phyloP scores from a whole-genome alignment of 1,140 invertebrate genomes.

The Mercenaria mercenaria region DNA sequence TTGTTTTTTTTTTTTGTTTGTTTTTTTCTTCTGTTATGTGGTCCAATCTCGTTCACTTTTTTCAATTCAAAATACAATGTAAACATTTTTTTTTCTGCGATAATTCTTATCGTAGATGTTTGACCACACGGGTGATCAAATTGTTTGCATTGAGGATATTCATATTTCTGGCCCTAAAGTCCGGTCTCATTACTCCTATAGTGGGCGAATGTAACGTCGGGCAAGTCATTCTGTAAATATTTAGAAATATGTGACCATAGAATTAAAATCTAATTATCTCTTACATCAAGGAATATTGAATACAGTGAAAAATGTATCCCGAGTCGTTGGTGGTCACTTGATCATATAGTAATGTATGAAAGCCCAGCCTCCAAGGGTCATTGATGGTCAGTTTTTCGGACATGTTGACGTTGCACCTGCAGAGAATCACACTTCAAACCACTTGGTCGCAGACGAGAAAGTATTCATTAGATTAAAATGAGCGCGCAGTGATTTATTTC shows the following conservation, averaged over 20 bases:
- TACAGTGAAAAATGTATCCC: constrained; percentile 1
- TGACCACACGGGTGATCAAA: too few relatives aligned
- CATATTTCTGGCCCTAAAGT: not conserved
- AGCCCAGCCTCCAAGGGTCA: constrained; percentile 47
- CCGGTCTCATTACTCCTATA: not conserved
- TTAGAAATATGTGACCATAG: not conserved
- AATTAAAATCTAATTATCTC: constrained; percentile 8
- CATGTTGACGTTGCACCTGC: constrained; percentile 54
- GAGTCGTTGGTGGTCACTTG: constrained; percentile 45
- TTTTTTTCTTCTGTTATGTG: too few relatives aligned
- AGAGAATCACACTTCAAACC: constrained; percentile 42
- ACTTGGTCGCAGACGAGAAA: not conserved
- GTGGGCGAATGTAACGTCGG: not conserved
- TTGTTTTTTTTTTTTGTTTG: too few relatives aligned
- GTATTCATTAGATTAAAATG: constrained; percentile 48
- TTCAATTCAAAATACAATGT: too few relatives aligned
- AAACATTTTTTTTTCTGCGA: too few relatives aligned
- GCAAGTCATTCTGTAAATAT: not conserved
- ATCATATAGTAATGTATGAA: not conserved
- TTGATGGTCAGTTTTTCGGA: constrained; percentile 39
- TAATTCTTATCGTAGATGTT: too few relatives aligned
- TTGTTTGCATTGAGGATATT: not conserved
- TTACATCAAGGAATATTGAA: not conserved
- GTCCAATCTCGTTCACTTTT: too few relatives aligned
- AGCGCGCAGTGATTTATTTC: not conserved